These are phyloP conservation scores for Catocala nupta DNA, from an alignment of 2,888 invertebrate species.

Conservation along the genomic window DNA sequence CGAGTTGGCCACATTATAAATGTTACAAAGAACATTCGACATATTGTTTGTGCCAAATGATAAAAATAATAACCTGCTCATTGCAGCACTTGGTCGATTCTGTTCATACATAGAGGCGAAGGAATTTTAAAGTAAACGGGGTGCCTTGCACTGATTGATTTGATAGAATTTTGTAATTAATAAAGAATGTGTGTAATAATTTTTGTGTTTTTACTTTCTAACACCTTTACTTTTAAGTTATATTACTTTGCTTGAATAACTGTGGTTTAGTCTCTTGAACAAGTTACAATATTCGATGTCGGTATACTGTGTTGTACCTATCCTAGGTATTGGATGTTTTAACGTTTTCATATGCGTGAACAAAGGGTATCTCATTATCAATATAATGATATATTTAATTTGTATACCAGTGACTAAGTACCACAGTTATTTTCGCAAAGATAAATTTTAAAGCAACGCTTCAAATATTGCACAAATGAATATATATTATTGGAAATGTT, in stretches of 20 bases:
- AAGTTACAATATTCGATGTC: too few species aligned
- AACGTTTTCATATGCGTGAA: too few species aligned
- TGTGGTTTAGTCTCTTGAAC: too few species aligned
- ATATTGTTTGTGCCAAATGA: conserved; percentile 46
- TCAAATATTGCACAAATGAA: conserved; percentile 38
- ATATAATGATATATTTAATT: too few species aligned
- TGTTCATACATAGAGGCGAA: conserved; percentile 20
- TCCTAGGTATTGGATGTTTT: too few species aligned
- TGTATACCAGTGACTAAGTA: not conserved
- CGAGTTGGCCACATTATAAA: conserved; percentile 25
- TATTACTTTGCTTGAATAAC: conserved; percentile 12
- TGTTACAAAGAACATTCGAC: conserved; percentile 23
- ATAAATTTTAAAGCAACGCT: conserved; percentile 22
- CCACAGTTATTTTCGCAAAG: not conserved
- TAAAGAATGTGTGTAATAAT: conserved; percentile 59
- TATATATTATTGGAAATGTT: conserved; percentile 35
- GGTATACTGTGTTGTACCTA: too few species aligned
- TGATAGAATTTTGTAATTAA: conserved; percentile 55
- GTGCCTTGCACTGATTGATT: conserved; percentile 52
- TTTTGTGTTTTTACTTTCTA: conserved; percentile 49
- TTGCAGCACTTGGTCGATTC: conserved; percentile 15
- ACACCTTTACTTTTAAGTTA: conserved; percentile 37
- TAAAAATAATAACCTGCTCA: conserved; percentile 6
- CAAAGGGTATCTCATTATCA: too few species aligned
- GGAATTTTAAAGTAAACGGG: conserved; percentile 23